A percentile compares a stretch with the other conserved stretches of the same genome.
Evolutionary conservation across 2,888 invertebrate genomes (phyloP).

Genomic region (Cephus sareptanus): DNA sequence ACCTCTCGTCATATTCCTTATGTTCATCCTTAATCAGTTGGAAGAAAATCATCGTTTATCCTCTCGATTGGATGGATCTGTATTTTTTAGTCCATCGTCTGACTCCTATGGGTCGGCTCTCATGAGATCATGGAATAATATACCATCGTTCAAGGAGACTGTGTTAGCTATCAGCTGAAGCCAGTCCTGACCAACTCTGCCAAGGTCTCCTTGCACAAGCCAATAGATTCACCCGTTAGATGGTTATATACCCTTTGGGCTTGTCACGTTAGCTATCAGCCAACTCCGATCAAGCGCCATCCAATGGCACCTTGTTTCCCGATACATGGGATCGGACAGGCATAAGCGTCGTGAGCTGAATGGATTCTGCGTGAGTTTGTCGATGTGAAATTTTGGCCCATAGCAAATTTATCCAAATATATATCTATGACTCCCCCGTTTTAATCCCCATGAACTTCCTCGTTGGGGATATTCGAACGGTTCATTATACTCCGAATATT

Average conservation of each 20-base stretch:
- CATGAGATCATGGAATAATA: background rate
- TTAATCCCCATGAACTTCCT: background rate
- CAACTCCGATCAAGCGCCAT: constrained; percentile 43
- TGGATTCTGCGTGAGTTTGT: background rate
- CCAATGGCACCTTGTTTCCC: constrained; percentile 45
- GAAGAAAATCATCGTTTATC: background rate
- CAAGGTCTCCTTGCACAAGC: constrained; percentile 7
- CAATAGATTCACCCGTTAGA: constrained; percentile 48
- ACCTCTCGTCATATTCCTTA: background rate
- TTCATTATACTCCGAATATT: background rate
- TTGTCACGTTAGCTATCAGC: constrained; percentile 49
- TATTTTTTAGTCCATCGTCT: background rate
- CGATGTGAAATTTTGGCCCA: constrained; percentile 36
- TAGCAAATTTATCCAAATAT: background rate
- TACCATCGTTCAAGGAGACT: background rate
- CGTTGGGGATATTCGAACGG: background rate
- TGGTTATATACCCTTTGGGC: constrained; percentile 47
- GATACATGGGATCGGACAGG: constrained; percentile 44
- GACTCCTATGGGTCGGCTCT: background rate
- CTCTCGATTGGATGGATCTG: background rate
- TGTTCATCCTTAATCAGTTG: background rate
- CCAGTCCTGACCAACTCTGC: constrained; percentile 17
- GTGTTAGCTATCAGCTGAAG: constrained; percentile 39
- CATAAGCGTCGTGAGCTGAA: constrained; percentile 24
- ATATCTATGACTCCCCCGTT: background rate